Conservation (phyloP, 2,113 vertebrate genomes). For the Morone saxatilis region DNA sequence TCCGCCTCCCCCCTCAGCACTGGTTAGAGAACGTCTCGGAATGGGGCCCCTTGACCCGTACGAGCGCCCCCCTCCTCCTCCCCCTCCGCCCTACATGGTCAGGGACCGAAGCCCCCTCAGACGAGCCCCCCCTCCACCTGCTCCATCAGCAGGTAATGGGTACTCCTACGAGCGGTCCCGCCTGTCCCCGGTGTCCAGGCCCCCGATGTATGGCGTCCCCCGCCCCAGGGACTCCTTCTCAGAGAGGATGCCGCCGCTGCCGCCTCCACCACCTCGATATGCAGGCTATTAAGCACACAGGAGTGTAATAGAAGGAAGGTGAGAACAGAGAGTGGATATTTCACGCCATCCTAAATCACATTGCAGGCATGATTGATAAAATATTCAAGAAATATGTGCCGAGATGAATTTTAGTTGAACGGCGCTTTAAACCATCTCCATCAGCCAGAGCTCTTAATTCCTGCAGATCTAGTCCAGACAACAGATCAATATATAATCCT, state of each 20-base stretch:
- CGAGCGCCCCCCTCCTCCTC: constrained; percentile 84
- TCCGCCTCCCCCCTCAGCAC: constrained; percentile 80
- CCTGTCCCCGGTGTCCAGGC: constrained; percentile 89
- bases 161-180: constrained; percentile 92
- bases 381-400: not conserved
- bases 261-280: constrained; percentile 79
- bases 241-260: constrained; percentile 84
- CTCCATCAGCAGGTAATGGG: constrained; percentile 87
- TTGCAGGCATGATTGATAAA: not conserved
- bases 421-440: constrained; percentile 28
- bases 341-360: constrained; percentile 5
- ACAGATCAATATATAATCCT: constrained; percentile 33
- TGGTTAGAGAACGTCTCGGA: constrained; percentile 87
- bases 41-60: constrained; percentile 85
- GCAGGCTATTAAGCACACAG: constrained; percentile 76
- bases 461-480: constrained; percentile 17
- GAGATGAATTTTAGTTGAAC: not conserved
- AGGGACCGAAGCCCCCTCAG: constrained; percentile 94
- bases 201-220: constrained; percentile 87
- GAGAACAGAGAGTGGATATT: constrained; percentile 55
- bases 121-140: constrained; percentile 82
- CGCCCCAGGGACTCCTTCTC: constrained; percentile 87
- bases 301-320: constrained; percentile 75
- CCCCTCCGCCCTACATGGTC: constrained; percentile 85
- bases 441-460: constrained; percentile 34